Conservation (phyloP, 2,797 vertebrate genomes). For the Octomys mimax region DNA sequence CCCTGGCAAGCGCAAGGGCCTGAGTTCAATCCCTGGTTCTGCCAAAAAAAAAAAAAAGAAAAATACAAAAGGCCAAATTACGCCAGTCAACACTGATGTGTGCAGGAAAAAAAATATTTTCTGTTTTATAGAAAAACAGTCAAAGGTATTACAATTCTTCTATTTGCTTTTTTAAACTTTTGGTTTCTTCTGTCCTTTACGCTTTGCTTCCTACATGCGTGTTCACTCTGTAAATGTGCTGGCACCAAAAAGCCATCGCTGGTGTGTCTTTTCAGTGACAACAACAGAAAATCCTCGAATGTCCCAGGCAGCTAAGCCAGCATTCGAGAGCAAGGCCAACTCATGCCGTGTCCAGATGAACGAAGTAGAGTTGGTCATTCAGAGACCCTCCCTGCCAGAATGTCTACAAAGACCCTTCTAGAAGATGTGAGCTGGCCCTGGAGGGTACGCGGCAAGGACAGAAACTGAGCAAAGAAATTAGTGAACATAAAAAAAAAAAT, state of each 20-base stretch:
- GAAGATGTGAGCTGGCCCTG: background rate
- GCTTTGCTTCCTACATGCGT: background rate
- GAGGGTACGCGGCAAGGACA: background rate
- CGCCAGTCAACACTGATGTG: background rate
- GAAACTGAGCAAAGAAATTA: background rate
- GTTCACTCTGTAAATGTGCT: background rate
- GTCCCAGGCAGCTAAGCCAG: background rate
- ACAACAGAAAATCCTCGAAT: background rate
- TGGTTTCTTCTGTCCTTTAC: background rate
- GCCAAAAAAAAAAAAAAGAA: background rate
- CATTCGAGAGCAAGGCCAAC: background rate
- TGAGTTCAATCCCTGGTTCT: too few relatives aligned
- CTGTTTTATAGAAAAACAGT: background rate
- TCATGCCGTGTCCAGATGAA: background rate
- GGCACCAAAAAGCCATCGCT: background rate
- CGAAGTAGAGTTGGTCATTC: too few relatives aligned
- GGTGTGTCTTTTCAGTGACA: background rate
- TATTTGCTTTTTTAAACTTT: background rate
- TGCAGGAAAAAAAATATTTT: background rate
- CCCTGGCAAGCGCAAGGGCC: too few relatives aligned
- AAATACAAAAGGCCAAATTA: background rate
- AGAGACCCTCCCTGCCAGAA: background rate
- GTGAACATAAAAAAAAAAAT: background rate
- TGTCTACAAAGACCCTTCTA: background rate
- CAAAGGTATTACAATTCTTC: background rate